Evolutionary conservation across 1,140 invertebrate species (phyloP).

Genomic region (Drosophila lowei): DNA sequence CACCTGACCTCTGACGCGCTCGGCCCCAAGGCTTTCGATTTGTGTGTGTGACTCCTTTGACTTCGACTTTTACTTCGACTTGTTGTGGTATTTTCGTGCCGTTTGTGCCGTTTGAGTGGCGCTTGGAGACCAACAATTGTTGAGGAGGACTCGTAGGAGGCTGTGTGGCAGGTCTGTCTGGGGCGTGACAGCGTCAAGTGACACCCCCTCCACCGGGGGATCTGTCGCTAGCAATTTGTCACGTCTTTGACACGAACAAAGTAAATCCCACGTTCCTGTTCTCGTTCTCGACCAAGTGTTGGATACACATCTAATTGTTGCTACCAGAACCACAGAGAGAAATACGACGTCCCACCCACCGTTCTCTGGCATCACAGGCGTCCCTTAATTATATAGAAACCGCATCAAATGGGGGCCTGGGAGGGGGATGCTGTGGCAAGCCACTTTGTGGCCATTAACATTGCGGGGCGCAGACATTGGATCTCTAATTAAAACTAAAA

Average conservation of each 20-base stretch:
- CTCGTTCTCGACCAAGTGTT: conserved; percentile 49
- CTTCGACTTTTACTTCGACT: conserved; percentile 30
- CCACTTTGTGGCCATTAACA: conserved; percentile 55
- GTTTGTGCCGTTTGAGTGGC: conserved; percentile 47
- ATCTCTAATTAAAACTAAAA: conserved; percentile 53
- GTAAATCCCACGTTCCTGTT: conserved; percentile 32
- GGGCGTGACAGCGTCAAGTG: conserved; percentile 60
- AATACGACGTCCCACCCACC: conserved; percentile 19
- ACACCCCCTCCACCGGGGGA: conserved; percentile 5
- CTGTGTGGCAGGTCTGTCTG: conserved; percentile 40
- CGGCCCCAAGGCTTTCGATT: neutral
- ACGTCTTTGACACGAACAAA: conserved; percentile 56
- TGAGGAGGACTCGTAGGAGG: conserved; percentile 4
- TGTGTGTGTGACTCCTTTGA: conserved; percentile 29
- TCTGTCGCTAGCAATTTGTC: conserved; percentile 56
- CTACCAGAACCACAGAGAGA: conserved; percentile 4
- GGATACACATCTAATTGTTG: conserved; percentile 62
- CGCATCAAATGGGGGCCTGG: neutral
- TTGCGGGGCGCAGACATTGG: conserved; percentile 21
- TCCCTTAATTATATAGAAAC: conserved; percentile 51
- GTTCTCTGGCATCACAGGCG: conserved; percentile 16
- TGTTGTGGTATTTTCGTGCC: conserved; percentile 8
- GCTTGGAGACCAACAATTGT: conserved; percentile 38
- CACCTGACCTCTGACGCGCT: conserved; percentile 11
- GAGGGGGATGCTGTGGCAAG: conserved; percentile 19